Conservation (phyloP, 2,113 vertebrate species). For the Tyrannus savana region DNA sequence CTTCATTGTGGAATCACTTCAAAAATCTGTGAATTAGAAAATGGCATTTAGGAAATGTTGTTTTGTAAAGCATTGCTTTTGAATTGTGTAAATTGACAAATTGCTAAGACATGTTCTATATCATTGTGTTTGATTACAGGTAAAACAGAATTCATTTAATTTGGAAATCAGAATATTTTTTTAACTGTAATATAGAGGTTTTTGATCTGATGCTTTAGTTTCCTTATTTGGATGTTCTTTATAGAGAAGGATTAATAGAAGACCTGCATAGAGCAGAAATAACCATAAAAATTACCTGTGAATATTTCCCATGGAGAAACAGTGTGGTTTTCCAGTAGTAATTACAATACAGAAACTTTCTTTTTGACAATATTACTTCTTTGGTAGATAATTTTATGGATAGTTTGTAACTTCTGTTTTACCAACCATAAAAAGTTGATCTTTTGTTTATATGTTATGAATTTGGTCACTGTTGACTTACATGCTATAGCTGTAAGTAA, state of each 20-base stretch:
- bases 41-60: not conserved
- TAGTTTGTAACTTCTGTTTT: not conserved
- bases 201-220: not conserved
- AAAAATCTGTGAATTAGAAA: not conserved
- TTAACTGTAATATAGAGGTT: not conserved
- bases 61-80: not conserved
- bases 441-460: not conserved
- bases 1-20: not conserved
- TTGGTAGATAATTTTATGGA: not conserved
- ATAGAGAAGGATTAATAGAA: not conserved
- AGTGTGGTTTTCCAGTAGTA: not conserved
- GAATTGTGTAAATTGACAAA: not conserved
- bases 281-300: not conserved
- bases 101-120: not conserved
- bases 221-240: not conserved
- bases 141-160: not conserved
- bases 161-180: not conserved
- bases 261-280: not conserved
- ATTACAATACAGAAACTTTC: not conserved
- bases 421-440: not conserved
- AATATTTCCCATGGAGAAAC: not conserved
- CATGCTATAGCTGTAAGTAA: conserved; percentile 37
- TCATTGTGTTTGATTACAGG: not conserved
- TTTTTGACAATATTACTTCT: not conserved
- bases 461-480: conserved; percentile 27